Evolutionary conservation across 2,888 invertebrate species (phyloP).

Genomic region (Eretmocerus hayati): DNA sequence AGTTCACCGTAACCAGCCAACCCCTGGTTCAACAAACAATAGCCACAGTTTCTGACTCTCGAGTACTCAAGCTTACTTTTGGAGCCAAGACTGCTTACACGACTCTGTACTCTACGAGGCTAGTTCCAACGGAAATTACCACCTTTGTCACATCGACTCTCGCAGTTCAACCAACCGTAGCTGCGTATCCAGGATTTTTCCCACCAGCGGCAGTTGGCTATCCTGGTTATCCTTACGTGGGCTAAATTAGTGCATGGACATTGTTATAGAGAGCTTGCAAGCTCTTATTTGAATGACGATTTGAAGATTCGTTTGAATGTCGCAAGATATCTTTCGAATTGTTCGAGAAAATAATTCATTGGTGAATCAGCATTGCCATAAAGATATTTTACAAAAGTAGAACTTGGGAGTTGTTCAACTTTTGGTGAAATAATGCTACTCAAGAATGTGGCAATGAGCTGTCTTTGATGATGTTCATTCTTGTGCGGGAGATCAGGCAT

Average conservation of each 20-base stretch:
- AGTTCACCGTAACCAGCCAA: constrained; percentile 70
- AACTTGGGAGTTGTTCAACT: too few relatives aligned
- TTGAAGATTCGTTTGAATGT: too few relatives aligned
- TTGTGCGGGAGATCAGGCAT: too few relatives aligned
- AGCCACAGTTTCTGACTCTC: constrained; percentile 72
- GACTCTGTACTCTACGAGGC: constrained; percentile 74
- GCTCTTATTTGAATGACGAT: too few relatives aligned
- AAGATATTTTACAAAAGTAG: too few relatives aligned
- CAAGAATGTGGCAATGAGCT: too few relatives aligned
- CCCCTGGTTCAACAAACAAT: constrained; percentile 74
- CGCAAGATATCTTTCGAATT: too few relatives aligned
- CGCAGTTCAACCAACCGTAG: constrained; percentile 61
- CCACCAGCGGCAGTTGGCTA: constrained; percentile 59
- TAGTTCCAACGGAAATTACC: constrained; percentile 77
- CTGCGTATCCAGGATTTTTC: constrained; percentile 69
- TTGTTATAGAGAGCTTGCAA: too few relatives aligned
- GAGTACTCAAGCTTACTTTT: constrained; percentile 77
- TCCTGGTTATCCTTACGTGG: constrained; percentile 69
- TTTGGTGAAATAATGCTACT: too few relatives aligned
- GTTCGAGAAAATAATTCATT: too few relatives aligned
- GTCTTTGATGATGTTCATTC: too few relatives aligned
- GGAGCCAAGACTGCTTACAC: constrained; percentile 87
- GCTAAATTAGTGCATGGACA: constrained; percentile 55
- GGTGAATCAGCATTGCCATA: too few relatives aligned
- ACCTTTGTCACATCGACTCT: constrained; percentile 76